A percentile compares a stretch with the other conserved stretches of the same genome.
These are phyloP conservation scores for Sesamia nonagrioides DNA, from an alignment of 1,140 invertebrate species.

Conservation along the genomic window DNA sequence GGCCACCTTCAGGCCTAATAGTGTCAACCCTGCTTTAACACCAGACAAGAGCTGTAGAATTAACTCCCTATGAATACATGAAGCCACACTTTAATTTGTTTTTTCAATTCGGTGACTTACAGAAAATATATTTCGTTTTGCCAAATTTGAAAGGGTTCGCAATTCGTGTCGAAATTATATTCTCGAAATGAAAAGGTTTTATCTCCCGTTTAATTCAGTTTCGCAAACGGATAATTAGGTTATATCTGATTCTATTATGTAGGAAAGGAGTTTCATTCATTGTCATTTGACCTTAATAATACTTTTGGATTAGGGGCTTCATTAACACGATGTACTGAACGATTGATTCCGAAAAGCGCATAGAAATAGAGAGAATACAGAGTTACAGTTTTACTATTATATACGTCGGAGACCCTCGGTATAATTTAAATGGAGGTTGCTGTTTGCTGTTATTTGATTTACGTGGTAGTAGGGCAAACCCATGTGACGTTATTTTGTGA, in stretches of 20 bases:
- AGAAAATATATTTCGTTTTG: conserved; percentile 17
- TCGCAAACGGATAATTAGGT: conserved; percentile 26
- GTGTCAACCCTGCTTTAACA: neutral
- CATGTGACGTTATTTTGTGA: too few relatives aligned
- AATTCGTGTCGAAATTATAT: conserved; percentile 3
- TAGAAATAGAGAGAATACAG: too few relatives aligned
- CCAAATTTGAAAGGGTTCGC: conserved; percentile 16
- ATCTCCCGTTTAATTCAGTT: conserved; percentile 35
- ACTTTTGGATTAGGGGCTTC: neutral
- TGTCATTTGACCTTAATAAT: conserved; percentile 7
- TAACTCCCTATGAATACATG: neutral
- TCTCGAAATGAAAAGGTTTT: conserved; percentile 34
- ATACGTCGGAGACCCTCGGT: too few relatives aligned
- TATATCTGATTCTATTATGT: conserved; percentile 16
- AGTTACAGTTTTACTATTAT: too few relatives aligned
- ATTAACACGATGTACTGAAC: neutral
- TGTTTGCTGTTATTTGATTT: too few relatives aligned
- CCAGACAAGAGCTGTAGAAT: neutral
- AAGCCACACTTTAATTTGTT: conserved; percentile 18
- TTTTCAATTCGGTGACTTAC: conserved; percentile 4
- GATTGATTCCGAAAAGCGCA: neutral
- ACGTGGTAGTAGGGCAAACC: too few relatives aligned
- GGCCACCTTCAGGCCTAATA: too few relatives aligned
- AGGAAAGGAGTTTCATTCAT: conserved; percentile 1
- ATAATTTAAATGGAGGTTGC: too few relatives aligned